Percentiles rank a stretch among this genome's conserved stretches.
Conservation (phyloP, 2,797 vertebrate genomes). For the Takifugu ocellatus region DNA sequence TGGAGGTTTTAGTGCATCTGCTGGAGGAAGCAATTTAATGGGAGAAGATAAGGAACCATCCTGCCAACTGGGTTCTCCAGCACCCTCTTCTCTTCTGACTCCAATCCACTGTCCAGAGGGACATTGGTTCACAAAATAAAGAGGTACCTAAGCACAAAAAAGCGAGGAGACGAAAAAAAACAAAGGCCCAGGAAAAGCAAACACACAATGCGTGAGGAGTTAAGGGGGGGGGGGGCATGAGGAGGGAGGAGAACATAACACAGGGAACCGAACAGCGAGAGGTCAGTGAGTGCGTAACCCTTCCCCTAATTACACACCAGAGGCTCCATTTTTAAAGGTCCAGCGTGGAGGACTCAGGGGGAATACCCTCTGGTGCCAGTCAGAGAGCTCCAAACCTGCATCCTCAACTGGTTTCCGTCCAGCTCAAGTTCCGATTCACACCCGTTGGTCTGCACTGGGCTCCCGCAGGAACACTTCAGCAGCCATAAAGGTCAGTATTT, state of each 20-base stretch:
- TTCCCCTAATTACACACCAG: too few species aligned
- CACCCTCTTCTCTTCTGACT: slow-evolving; percentile 50
- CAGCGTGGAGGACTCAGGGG: too few species aligned
- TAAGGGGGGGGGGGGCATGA: background rate
- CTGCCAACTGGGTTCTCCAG: slow-evolving; percentile 49
- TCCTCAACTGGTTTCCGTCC: too few species aligned
- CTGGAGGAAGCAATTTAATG: slow-evolving; percentile 36
- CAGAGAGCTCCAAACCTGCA: too few species aligned
- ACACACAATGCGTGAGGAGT: background rate
- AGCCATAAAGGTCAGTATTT: too few species aligned
- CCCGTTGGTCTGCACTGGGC: too few species aligned
- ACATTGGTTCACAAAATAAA: slow-evolving; percentile 64
- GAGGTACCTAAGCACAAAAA: slow-evolving; percentile 45
- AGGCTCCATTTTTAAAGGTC: too few species aligned
- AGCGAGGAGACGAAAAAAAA: slow-evolving; percentile 10
- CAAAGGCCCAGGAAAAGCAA: background rate
- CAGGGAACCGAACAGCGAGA: background rate
- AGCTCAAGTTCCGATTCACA: too few species aligned
- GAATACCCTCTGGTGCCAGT: too few species aligned
- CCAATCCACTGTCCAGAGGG: slow-evolving; percentile 52
- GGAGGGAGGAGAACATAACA: background rate
- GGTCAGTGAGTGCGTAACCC: too few species aligned
- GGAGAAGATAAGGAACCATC: slow-evolving; percentile 48
- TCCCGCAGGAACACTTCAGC: too few species aligned
- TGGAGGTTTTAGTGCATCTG: slow-evolving; percentile 44